Evolutionary conservation across 2,113 vertebrate genomes (phyloP).

Genomic region (Entelurus aequoreus): DNA sequence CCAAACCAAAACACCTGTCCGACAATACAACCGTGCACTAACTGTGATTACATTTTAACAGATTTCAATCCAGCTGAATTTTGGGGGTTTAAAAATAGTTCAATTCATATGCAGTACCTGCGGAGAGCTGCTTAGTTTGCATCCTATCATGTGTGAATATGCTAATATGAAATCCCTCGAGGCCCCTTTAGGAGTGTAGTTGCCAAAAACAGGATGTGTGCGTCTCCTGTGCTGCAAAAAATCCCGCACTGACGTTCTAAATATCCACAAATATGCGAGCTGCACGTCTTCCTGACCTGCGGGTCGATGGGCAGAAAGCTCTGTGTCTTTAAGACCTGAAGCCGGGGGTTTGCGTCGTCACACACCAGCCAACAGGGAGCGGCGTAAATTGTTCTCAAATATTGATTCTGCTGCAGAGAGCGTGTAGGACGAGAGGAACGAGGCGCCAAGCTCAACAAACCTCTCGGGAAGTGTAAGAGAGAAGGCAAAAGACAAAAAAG

Average conservation of each 20-base stretch:
- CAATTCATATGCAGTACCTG: not conserved
- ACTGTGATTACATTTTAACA: slow-evolving; percentile 7
- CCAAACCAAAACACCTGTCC: too few relatives aligned
- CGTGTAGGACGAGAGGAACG: slow-evolving; percentile 33
- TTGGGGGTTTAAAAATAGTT: slow-evolving; percentile 1
- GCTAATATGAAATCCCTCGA: slow-evolving; percentile 43
- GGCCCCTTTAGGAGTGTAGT: slow-evolving; percentile 23
- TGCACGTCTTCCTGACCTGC: slow-evolving; percentile 19
- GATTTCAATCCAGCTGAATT: slow-evolving; percentile 14
- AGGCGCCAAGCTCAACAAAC: slow-evolving; percentile 46
- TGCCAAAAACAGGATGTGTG: slow-evolving; percentile 20
- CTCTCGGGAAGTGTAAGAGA: slow-evolving; percentile 21
- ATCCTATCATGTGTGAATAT: slow-evolving; percentile 47
- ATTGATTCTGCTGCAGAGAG: slow-evolving; percentile 62
- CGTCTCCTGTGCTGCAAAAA: slow-evolving; percentile 20
- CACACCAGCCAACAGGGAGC: slow-evolving; percentile 52
- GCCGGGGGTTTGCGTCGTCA: slow-evolving; percentile 35
- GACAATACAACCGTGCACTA: not conserved
- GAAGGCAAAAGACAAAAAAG: not conserved
- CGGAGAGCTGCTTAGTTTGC: slow-evolving; percentile 29
- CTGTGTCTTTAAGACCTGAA: slow-evolving; percentile 6
- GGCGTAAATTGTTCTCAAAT: slow-evolving; percentile 61
- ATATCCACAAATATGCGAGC: slow-evolving; percentile 14
- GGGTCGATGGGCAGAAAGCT: not conserved
- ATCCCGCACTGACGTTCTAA: slow-evolving; percentile 14